Conservation (phyloP, 2,888 invertebrate genomes). For the Nematopogon swammerdamellus region DNA sequence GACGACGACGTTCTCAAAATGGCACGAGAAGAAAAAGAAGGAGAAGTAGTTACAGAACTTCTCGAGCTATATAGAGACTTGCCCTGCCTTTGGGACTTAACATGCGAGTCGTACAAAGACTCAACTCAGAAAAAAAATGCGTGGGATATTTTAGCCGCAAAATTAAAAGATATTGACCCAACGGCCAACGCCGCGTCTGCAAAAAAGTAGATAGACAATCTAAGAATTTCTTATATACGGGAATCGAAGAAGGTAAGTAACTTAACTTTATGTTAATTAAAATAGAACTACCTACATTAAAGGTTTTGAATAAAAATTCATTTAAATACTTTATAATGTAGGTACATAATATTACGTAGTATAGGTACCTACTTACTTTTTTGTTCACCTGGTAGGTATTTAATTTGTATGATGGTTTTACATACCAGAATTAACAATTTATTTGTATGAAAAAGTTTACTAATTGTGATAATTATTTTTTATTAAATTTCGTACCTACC, state of each 20-base stretch:
- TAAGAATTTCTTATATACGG: not conserved
- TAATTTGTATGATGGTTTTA: constrained; percentile 2
- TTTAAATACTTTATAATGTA: constrained; percentile 2
- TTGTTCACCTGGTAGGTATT: constrained; percentile 4
- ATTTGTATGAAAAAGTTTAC: constrained; percentile 3
- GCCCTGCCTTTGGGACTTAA: not conserved
- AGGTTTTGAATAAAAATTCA: constrained; percentile 2
- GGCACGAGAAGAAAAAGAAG: not conserved
- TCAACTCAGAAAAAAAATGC: not conserved
- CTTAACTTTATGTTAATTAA: not conserved
- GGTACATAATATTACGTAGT: constrained; percentile 4
- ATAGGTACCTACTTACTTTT: constrained; percentile 3
- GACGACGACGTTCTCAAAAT: not conserved
- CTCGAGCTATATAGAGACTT: not conserved
- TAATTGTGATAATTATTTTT: constrained; percentile 3
- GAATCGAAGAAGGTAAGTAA: not conserved
- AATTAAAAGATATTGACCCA: not conserved
- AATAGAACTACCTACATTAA: constrained; percentile 3
- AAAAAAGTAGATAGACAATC: not conserved
- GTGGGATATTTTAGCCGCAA: not conserved
- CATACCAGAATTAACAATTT: constrained; percentile 3
- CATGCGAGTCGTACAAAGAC: not conserved
- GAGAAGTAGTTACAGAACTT: not conserved
- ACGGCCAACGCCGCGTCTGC: not conserved
- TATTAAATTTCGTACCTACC: constrained; percentile 3